These are phyloP conservation scores for Chrysaora quinquecirrha DNA, from an alignment of 30 jellyfish, hydroid and myxozoan genomes.

Conservation along the genomic window DNA sequence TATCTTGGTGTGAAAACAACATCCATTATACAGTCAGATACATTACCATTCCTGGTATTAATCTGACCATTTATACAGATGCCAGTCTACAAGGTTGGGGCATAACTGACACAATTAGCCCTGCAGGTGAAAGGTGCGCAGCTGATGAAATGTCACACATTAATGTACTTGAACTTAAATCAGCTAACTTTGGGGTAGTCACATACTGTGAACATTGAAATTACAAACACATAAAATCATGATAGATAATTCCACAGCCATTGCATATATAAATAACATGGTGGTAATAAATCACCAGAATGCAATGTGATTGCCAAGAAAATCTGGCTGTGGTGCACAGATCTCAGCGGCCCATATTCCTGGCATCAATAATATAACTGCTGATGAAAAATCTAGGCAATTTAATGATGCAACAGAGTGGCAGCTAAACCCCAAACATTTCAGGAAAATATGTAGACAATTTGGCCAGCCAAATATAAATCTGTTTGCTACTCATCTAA, in stretches of 20 bases:
- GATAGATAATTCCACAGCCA: conserved; percentile 15
- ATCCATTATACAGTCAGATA: neutral
- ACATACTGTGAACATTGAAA: neutral
- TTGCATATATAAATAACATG: conserved; percentile 19
- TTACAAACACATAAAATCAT: conserved; percentile 14
- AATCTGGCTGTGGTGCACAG: conserved; percentile 8
- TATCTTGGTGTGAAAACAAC: neutral
- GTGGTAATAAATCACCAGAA: neutral
- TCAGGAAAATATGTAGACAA: neutral
- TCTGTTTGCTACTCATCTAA: conserved; percentile 14
- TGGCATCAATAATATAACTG: conserved; percentile 12
- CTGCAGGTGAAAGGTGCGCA: conserved; percentile 5
- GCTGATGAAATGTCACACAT: neutral
- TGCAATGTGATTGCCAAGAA: conserved; percentile 14
- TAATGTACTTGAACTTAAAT: neutral
- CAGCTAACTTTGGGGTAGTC: neutral
- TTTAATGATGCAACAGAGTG: conserved; percentile 4
- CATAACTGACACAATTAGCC: neutral
- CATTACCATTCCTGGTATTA: conserved; percentile 1
- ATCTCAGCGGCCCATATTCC: conserved; percentile 32
- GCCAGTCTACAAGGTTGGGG: conserved; percentile 28
- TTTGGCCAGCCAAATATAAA: neutral
- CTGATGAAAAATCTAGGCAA: conserved; percentile 12
- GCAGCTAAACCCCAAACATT: conserved; percentile 11
- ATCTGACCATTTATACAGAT: conserved; percentile 4